These are phyloP conservation scores for Leptothorax acervorum DNA, from an alignment of 2,888 invertebrate genomes.

Conservation along the genomic window DNA sequence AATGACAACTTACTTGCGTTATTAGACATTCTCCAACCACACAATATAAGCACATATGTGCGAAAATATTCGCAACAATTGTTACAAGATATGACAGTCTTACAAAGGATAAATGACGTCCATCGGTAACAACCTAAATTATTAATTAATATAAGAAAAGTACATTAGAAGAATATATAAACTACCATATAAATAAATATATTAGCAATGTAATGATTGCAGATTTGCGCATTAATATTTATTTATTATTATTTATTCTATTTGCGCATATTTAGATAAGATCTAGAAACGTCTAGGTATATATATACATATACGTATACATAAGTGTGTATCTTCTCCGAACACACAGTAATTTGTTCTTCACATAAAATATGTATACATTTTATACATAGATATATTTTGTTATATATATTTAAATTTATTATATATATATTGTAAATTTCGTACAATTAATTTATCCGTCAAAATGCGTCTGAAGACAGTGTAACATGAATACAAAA, in stretches of 20 bases:
- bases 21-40: constrained; percentile 51
- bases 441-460: too few relatives aligned
- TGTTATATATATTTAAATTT: too few relatives aligned
- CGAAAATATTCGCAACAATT: neutral
- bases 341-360: too few relatives aligned
- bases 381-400: too few relatives aligned
- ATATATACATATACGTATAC: too few relatives aligned
- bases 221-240: neutral
- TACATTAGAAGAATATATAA: neutral
- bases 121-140: constrained; percentile 18
- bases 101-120: constrained; percentile 25
- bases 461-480: too few relatives aligned
- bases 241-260: neutral
- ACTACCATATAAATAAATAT: neutral
- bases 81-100: neutral
- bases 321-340: too few relatives aligned
- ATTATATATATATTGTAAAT: too few relatives aligned
- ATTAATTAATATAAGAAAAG: constrained; percentile 6
- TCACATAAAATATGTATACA: too few relatives aligned
- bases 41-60: constrained; percentile 54
- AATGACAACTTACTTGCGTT: constrained; percentile 40
- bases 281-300: too few relatives aligned
- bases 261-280: neutral
- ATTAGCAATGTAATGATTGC: neutral
- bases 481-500: too few relatives aligned